A percentile compares a stretch with the other conserved stretches of the same genome.
Conservation (phyloP, 2,797 vertebrate species). For the Ptychadena robeensis region DNA sequence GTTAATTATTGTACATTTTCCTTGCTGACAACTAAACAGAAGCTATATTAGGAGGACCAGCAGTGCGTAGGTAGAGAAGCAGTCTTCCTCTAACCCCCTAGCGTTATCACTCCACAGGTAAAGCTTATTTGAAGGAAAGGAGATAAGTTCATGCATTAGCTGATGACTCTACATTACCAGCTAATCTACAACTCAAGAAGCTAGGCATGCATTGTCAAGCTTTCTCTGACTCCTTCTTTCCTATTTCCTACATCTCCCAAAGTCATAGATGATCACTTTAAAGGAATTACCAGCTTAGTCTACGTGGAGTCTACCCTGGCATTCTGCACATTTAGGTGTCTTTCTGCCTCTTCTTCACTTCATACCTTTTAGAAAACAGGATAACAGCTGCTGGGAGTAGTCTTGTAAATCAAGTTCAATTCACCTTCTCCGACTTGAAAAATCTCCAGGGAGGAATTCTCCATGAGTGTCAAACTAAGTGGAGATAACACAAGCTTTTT, state of each 20-base stretch:
- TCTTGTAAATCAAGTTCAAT: constrained; percentile 47
- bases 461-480: constrained; percentile 42
- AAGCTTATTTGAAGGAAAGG: constrained; percentile 18
- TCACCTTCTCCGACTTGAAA: constrained; percentile 13
- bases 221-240: constrained; percentile 2
- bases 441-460: constrained; percentile 33
- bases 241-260: constrained; percentile 4
- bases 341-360: constrained; percentile 14
- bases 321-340: neutral
- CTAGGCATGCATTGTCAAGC: constrained; percentile 30
- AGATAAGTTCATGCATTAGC: constrained; percentile 13
- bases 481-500: constrained; percentile 44
- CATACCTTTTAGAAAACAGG: constrained; percentile 26
- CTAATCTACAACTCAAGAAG: constrained; percentile 40
- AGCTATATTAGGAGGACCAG: constrained; percentile 30
- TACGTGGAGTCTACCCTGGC: neutral
- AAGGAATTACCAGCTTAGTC: constrained; percentile 2
- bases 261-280: constrained; percentile 9
- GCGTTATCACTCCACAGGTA: constrained; percentile 29
- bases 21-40: constrained; percentile 37
- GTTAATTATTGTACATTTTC: constrained; percentile 36
- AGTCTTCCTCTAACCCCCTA: constrained; percentile 45
- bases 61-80: constrained; percentile 27
- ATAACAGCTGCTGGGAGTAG: constrained; percentile 46
- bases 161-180: constrained; percentile 37